Conservation (phyloP, 2,888 invertebrate species). For the Mallateleia sp. region DNA sequence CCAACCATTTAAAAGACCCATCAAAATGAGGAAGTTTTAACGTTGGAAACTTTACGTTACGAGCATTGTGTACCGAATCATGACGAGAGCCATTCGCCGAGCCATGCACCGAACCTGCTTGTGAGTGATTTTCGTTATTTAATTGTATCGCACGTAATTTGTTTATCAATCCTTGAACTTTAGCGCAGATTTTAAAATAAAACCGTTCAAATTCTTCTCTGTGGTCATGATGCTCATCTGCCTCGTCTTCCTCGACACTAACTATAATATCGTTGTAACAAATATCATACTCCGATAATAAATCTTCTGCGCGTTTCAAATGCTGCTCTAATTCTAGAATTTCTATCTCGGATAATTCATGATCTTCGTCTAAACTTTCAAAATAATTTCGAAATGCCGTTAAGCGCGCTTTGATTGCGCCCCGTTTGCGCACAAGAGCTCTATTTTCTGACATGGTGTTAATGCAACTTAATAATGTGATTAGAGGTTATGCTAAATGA, state of each 20-base stretch:
- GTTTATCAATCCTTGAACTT: neutral
- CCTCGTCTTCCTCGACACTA: neutral
- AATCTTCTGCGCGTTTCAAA: neutral
- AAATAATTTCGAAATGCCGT: neutral
- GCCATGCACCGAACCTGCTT: too few relatives aligned
- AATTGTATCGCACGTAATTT: neutral
- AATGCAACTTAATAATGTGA: too few relatives aligned
- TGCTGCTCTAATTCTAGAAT: neutral
- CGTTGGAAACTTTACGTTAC: conserved; percentile 71
- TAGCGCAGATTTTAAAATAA: neutral
- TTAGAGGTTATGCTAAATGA: too few relatives aligned
- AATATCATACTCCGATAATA: conserved; percentile 2
- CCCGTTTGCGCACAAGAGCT: neutral
- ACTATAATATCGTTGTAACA: neutral
- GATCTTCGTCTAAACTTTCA: neutral
- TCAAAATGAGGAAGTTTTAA: conserved; percentile 77
- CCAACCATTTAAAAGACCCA: conserved; percentile 75
- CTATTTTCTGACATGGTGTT: neutral
- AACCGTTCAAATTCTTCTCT: neutral
- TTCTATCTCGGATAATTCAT: neutral
- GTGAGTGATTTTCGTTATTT: too few relatives aligned
- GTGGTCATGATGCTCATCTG: neutral
- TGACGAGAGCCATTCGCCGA: neutral
- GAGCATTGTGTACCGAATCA: conserved; percentile 28
- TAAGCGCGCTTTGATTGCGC: neutral